phyloP scores from a whole-genome alignment of 2,888 invertebrate genomes.

The Chydorus sphaericus region DNA sequence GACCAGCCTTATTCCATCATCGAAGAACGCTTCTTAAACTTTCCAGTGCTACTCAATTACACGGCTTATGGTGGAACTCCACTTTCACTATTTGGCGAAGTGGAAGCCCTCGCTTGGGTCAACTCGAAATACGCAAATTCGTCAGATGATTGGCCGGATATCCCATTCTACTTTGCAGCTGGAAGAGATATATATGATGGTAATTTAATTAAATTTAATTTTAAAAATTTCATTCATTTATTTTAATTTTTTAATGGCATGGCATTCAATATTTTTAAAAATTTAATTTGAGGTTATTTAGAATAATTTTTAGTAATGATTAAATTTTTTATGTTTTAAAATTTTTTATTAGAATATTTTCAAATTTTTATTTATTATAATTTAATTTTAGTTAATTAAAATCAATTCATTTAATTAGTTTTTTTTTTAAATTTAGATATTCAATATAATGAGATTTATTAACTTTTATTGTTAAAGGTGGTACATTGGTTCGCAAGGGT shows the following conservation, averaged over 20 bases:
- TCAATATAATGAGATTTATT: no score
- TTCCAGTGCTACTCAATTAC: conserved; percentile 2
- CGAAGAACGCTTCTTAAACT: neutral
- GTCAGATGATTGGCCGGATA: conserved; percentile 62
- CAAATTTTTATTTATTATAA: no score
- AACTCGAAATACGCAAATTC: conserved; percentile 37
- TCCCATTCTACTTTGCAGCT: conserved; percentile 74
- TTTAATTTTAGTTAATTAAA: no score
- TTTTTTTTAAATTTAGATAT: no score
- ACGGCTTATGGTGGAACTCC: conserved; percentile 19
- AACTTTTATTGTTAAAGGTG: no score
- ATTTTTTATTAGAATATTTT: no score
- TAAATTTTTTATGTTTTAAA: no score
- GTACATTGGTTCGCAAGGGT: neutral
- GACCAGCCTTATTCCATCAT: conserved; percentile 19
- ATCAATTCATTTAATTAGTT: no score
- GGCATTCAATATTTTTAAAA: conserved; percentile 52
- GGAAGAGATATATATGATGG: conserved; percentile 69
- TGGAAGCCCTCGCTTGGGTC: conserved; percentile 28
- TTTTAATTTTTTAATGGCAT: conserved; percentile 72
- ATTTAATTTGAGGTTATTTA: no score
- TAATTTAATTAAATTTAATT: conserved; percentile 77
- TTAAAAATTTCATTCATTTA: conserved; percentile 62
- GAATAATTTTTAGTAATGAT: no score
- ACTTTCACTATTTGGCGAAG: conserved; percentile 17